Base-by-base conservation (phyloP, 2,888 invertebrate genomes). In the Zaprionus bogoriensis region DNA sequence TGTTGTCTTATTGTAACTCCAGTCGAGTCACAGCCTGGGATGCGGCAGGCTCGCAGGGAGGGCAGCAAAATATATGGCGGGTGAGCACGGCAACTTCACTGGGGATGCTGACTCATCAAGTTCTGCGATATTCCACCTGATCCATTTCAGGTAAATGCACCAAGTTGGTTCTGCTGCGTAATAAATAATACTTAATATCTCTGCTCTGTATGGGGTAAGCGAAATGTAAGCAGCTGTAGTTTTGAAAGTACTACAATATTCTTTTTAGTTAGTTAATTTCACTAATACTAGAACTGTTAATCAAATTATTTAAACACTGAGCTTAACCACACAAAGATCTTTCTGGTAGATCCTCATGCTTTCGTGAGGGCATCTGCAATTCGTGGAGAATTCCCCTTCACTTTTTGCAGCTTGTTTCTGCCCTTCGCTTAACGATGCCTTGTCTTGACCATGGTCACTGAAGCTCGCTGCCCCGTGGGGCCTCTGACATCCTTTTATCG, bases 361-460 rank as follows among this genome's bases (percentile, higher is more conserved):
- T n/a, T n/a, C n/a, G 27, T 27, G 10, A 36, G 32, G 17, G 32
- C 3, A 17, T 17, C 3, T 3, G 9, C 14, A 7, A 3, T 12
- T 32, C 30, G 6, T 2, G 6, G 5, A 1, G 0, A 12, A 12
- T n/a, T 17, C 4, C 17, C 32, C 17, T 36, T 36, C 32, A 17
- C 32, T 36, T 36, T 36, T 12, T 0, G 4, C 12, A 3, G n/a
- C n/a, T n/a, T n/a, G n/a, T n/a, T n/a, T n/a, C n/a, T n/a, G n/a
- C n/a, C n/a, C n/a, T n/a, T n/a, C n/a, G n/a, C n/a, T n/a, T n/a
- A n/a, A n/a, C n/a, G n/a, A n/a, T n/a, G 30, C 19, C 23, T 54
- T 68, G 58, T 65, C 52, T 41, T 57, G 57, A 46, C 61, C 67
- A 55, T 53, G 58, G 52, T 54, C 63, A 64, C 47, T 73, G 76